These are phyloP conservation scores for Microctonus brassicae DNA, from an alignment of 2,888 invertebrate species.

Conservation along the genomic window DNA sequence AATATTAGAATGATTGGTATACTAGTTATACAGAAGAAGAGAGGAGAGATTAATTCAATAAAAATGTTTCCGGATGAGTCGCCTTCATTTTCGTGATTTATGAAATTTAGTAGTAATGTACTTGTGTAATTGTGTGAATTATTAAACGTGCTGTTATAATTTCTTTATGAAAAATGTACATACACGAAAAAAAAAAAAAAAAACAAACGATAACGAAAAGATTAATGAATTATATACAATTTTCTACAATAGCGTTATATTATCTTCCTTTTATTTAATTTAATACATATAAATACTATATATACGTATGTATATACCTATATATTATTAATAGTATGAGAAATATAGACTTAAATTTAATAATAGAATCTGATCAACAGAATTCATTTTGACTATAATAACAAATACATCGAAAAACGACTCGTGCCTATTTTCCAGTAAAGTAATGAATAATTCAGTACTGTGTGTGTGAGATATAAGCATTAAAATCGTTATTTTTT, in stretches of 20 bases:
- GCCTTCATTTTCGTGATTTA: neutral
- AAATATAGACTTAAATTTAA: neutral
- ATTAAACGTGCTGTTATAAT: neutral
- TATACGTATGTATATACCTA: slow-evolving; percentile 15
- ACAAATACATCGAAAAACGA: neutral
- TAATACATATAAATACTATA: slow-evolving; percentile 9
- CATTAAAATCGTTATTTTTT: neutral
- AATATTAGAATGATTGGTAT: neutral
- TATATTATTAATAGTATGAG: neutral
- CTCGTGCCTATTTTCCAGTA: neutral
- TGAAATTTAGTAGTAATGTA: neutral
- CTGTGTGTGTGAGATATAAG: neutral
- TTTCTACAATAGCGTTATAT: slow-evolving; percentile 16
- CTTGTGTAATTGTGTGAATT: neutral
- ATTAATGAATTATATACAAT: slow-evolving; percentile 20
- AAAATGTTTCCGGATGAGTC: neutral
- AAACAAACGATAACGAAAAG: neutral
- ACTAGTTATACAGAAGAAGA: neutral
- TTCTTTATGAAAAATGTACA: slow-evolving; percentile 18
- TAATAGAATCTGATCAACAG: slow-evolving; percentile 11
- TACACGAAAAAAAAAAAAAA: slow-evolving; percentile 2
- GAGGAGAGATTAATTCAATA: neutral
- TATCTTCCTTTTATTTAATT: neutral
- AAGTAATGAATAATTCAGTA: neutral
- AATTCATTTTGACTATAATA: neutral